phyloP scores from a whole-genome alignment of 2,113 vertebrate genomes.

The Platycercus adscitus region DNA sequence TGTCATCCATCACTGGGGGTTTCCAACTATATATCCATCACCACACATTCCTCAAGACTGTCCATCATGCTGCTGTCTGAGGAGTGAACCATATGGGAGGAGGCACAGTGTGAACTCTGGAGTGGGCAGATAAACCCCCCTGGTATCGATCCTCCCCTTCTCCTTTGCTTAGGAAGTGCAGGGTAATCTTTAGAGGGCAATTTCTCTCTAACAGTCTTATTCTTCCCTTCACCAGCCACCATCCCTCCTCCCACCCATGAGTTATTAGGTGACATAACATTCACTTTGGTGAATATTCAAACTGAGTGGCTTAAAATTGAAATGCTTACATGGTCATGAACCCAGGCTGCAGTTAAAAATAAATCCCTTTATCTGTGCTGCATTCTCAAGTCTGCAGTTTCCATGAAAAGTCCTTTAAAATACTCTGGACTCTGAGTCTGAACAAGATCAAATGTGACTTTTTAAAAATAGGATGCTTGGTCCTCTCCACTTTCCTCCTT shows the following conservation, averaged over 20 bases:
- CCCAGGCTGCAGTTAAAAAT: constrained; percentile 71
- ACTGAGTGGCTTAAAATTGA: constrained; percentile 67
- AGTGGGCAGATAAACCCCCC: background rate
- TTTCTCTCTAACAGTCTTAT: background rate
- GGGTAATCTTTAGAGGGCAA: background rate
- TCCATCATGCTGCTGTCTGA: background rate
- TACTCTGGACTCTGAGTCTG: constrained; percentile 37
- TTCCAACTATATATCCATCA: background rate
- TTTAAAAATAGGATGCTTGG: constrained; percentile 70
- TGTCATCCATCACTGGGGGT: background rate
- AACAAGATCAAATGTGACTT: constrained; percentile 77
- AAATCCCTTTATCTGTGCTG: constrained; percentile 75
- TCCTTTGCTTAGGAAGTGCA: background rate
- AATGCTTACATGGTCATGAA: constrained; percentile 67
- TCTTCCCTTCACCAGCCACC: background rate
- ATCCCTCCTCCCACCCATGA: constrained; percentile 26
- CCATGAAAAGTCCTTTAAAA: constrained; percentile 63
- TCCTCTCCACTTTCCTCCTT: constrained; percentile 59
- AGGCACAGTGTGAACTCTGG: background rate
- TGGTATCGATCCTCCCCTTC: background rate
- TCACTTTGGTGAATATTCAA: constrained; percentile 63
- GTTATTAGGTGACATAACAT: constrained; percentile 66
- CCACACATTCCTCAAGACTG: background rate
- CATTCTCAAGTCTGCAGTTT: constrained; percentile 49
- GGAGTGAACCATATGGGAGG: background rate